Evolutionary conservation across 2,888 invertebrate species (phyloP).

Genomic region (Euzophera pinguis): DNA sequence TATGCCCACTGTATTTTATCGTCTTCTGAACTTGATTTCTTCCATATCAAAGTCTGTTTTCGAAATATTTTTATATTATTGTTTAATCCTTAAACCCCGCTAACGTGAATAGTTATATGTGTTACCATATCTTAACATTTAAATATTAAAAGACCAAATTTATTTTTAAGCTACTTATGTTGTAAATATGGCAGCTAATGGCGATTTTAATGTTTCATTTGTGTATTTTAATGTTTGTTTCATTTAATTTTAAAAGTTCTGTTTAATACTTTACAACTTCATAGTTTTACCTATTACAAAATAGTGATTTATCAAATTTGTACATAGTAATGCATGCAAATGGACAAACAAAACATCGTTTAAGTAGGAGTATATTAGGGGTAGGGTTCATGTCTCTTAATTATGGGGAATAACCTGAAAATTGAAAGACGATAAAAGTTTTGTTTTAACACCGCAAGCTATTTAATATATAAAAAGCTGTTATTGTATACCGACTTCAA

Average conservation of each 20-base stretch:
- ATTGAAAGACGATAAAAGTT: too few relatives aligned
- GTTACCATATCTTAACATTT: slow-evolving; percentile 22
- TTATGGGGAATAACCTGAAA: too few relatives aligned
- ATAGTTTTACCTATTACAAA: not conserved
- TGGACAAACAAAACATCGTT: not conserved
- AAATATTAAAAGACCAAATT: slow-evolving; percentile 34
- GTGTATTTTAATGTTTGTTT: slow-evolving; percentile 18
- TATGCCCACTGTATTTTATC: too few relatives aligned
- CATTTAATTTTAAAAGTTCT: not conserved
- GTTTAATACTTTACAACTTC: too few relatives aligned
- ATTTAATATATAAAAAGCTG: too few relatives aligned
- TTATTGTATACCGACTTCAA: too few relatives aligned
- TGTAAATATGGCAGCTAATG: slow-evolving; percentile 64
- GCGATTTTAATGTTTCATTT: slow-evolving; percentile 17
- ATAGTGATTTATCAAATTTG: not conserved
- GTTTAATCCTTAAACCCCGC: not conserved
- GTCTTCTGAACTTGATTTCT: not conserved
- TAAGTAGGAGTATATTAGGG: too few relatives aligned
- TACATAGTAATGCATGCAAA: not conserved
- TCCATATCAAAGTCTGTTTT: not conserved
- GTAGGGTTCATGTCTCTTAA: too few relatives aligned
- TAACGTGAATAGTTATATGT: slow-evolving; percentile 8
- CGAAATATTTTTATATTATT: not conserved
- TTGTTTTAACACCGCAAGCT: too few relatives aligned
- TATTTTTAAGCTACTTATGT: slow-evolving; percentile 37